A percentile compares a stretch with the other conserved stretches of the same genome.
phyloP scores from a whole-genome alignment of 2,797 vertebrate genomes.

The Clarias pachynema region DNA sequence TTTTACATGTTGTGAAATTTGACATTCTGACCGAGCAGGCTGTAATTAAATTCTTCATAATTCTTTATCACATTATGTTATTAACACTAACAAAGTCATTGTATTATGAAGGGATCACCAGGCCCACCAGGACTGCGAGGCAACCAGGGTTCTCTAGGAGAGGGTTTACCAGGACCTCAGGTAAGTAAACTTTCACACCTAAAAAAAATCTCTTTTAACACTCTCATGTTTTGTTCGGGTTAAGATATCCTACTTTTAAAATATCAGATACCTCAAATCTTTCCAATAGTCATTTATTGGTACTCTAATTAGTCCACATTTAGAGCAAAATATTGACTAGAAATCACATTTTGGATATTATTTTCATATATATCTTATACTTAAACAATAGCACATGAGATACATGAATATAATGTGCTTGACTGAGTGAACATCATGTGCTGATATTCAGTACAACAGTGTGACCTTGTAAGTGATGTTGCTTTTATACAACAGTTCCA shows the following conservation, averaged over 20 bases:
- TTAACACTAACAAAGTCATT: conserved; percentile 1
- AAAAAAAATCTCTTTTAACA: not conserved
- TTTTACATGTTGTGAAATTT: not conserved
- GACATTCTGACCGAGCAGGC: not conserved
- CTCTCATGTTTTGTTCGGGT: not conserved
- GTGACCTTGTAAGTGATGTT: too few relatives aligned
- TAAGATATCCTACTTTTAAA: not conserved
- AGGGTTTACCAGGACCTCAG: conserved; percentile 83
- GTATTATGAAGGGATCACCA: conserved; percentile 72
- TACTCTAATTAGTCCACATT: not conserved
- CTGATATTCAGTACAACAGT: too few relatives aligned
- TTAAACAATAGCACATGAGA: too few relatives aligned
- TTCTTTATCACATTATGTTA: not conserved
- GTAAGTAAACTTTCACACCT: conserved; percentile 60
- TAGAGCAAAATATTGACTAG: not conserved
- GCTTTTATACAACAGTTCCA: too few relatives aligned
- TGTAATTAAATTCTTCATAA: not conserved
- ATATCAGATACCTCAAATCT: not conserved
- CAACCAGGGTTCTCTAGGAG: conserved; percentile 76
- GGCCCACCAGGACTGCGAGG: conserved; percentile 80
- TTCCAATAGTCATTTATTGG: too few relatives aligned
- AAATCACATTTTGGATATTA: not conserved
- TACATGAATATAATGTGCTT: too few relatives aligned
- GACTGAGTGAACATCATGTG: too few relatives aligned
- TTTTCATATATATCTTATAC: not conserved